Percentiles rank a stretch among this genome's conserved stretches.
Evolutionary conservation across 2,113 vertebrate species (phyloP).

Genomic region (Athene noctua): DNA sequence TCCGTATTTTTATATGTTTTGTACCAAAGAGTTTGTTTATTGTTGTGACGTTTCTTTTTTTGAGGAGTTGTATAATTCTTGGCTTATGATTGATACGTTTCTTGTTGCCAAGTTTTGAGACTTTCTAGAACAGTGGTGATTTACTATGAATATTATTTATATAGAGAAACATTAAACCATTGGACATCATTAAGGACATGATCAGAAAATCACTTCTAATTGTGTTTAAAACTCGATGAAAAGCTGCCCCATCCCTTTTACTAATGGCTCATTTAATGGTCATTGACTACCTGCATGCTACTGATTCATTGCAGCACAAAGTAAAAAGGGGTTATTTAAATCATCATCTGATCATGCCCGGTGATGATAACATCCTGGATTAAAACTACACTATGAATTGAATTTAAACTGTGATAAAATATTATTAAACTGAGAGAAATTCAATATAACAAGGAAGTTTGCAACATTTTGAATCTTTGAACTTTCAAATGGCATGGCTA

Average conservation of each 20-base stretch:
- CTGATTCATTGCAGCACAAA: background rate
- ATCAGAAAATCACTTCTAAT: slow-evolving; percentile 41
- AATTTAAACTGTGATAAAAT: slow-evolving; percentile 21
- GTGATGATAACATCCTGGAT: slow-evolving; percentile 28
- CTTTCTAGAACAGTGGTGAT: slow-evolving; percentile 51
- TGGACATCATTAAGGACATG: slow-evolving; percentile 41
- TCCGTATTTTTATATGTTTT: slow-evolving; percentile 47
- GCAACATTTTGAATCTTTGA: background rate
- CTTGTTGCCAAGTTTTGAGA: slow-evolving; percentile 66
- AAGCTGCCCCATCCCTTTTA: background rate
- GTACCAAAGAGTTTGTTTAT: slow-evolving; percentile 45
- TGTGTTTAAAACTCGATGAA: background rate
- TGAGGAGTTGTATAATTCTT: slow-evolving; percentile 32
- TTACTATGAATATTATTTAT: slow-evolving; percentile 32
- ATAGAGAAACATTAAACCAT: slow-evolving; percentile 21
- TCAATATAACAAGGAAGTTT: background rate
- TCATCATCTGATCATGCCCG: slow-evolving; percentile 42
- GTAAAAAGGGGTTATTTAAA: background rate
- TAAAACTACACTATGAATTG: background rate
- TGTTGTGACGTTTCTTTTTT: slow-evolving; percentile 48
- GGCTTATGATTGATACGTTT: slow-evolving; percentile 35
- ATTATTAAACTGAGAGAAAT: background rate
- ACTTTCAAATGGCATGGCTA: slow-evolving; percentile 29
- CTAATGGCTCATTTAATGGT: background rate
- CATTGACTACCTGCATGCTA: background rate